Evolutionary conservation across 2,888 invertebrate genomes (phyloP).

Genomic region (Orchesella flavescens): DNA sequence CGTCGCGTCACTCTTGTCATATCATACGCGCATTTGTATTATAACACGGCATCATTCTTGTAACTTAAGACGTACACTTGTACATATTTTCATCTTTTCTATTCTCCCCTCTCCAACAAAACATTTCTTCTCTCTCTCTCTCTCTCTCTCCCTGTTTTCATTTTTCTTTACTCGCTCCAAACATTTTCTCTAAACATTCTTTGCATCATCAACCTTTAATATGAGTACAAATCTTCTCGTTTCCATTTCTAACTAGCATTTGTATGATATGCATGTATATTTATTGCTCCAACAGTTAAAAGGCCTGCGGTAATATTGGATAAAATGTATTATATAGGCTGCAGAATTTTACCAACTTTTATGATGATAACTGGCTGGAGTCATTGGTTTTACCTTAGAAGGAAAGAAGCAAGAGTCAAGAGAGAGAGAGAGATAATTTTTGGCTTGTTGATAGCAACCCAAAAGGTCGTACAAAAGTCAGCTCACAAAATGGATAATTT

Average conservation of each 20-base stretch:
- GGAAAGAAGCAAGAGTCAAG: conserved; percentile 60
- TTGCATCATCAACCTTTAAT: background rate
- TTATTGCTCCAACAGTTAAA: conserved; percentile 23
- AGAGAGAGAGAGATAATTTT: too few species aligned
- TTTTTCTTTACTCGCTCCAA: conserved; percentile 1
- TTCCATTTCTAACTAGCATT: background rate
- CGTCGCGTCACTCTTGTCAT: conserved; percentile 55
- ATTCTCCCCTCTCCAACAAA: conserved; percentile 52
- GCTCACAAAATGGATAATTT: too few species aligned
- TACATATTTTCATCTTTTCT: conserved; percentile 56
- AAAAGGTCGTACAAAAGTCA: too few species aligned
- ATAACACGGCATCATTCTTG: too few species aligned
- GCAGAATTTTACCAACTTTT: conserved; percentile 48
- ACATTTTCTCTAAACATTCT: background rate
- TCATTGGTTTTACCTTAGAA: conserved; percentile 55
- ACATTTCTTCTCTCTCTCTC: conserved; percentile 40
- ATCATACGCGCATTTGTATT: conserved; percentile 50
- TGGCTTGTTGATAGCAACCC: background rate
- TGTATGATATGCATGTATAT: conserved; percentile 10
- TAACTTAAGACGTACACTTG: background rate
- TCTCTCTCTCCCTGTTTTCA: background rate
- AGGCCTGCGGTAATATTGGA: conserved; percentile 59
- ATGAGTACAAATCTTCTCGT: background rate
- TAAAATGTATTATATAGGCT: conserved; percentile 55
- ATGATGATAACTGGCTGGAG: conserved; percentile 12